phyloP scores from a whole-genome alignment of 2,888 invertebrate genomes.

The Muschampia plurimacula region DNA sequence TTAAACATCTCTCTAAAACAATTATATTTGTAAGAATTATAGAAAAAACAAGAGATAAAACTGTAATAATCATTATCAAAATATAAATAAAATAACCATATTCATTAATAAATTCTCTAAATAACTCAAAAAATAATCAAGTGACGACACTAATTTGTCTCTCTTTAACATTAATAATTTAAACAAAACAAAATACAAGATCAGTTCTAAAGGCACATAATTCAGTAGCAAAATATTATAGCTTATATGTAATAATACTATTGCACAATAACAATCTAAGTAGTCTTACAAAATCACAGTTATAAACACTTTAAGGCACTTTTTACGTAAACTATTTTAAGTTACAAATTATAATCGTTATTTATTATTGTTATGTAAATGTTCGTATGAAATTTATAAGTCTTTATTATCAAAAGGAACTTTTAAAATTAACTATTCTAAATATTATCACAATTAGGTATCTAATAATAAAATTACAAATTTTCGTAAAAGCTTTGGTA shows the following conservation, averaged over 20 bases:
- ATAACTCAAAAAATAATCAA: constrained; percentile 39
- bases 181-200: constrained; percentile 41
- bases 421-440: constrained; percentile 39
- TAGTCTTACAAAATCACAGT: constrained; percentile 42
- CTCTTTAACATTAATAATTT: constrained; percentile 38
- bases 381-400: constrained; percentile 29
- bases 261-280: constrained; percentile 42
- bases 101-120: constrained; percentile 41
- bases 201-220: constrained; percentile 42
- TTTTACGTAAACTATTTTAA: constrained; percentile 41
- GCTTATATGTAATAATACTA: constrained; percentile 40
- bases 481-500: constrained; percentile 14
- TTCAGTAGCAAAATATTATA: constrained; percentile 39
- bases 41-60: constrained; percentile 26
- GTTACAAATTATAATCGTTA: constrained; percentile 38
- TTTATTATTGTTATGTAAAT: constrained; percentile 40
- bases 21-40: constrained; percentile 41
- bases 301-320: constrained; percentile 39
- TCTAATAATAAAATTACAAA: too few species aligned
- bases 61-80: too few species aligned
- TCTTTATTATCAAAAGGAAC: constrained; percentile 35
- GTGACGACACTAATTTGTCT: constrained; percentile 40
- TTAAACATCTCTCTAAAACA: constrained; percentile 40
- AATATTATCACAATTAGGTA: constrained; percentile 29
- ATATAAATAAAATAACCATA: constrained; percentile 8